Evolutionary conservation across 2,888 invertebrate genomes (phyloP).

Genomic region (Sinopyrophorus schimmeli): DNA sequence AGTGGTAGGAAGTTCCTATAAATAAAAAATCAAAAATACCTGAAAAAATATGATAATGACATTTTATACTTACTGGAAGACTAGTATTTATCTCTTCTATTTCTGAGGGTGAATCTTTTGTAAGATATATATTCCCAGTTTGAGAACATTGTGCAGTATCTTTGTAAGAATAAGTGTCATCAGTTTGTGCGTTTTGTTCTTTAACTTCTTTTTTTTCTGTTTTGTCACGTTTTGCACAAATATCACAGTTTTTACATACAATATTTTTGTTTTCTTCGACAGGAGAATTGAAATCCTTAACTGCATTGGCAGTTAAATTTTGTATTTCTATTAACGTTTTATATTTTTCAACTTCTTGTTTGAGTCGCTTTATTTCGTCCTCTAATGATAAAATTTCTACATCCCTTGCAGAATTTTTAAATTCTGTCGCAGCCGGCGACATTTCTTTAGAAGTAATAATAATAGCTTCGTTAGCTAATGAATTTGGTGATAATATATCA

Average conservation of each 20-base stretch:
- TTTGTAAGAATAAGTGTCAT: not conserved
- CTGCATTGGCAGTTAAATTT: slow-evolving; percentile 59
- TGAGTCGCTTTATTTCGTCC: slow-evolving; percentile 60
- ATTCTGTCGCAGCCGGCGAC: slow-evolving; percentile 34
- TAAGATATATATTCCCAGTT: not conserved
- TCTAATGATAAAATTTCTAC: slow-evolving; percentile 50
- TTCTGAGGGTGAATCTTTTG: not conserved
- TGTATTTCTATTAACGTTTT: slow-evolving; percentile 63
- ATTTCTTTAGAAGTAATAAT: slow-evolving; percentile 38
- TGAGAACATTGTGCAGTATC: slow-evolving; percentile 10
- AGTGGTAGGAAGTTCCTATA: too few relatives aligned
- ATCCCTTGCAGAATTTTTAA: slow-evolving; percentile 45
- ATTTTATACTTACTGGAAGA: slow-evolving; percentile 19
- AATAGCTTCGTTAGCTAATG: slow-evolving; percentile 36
- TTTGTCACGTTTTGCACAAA: slow-evolving; percentile 30
- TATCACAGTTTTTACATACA: slow-evolving; percentile 43
- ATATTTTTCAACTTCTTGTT: slow-evolving; percentile 62
- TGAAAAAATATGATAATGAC: too few relatives aligned
- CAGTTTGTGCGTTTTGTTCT: slow-evolving; percentile 12
- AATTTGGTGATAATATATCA: slow-evolving; percentile 37
- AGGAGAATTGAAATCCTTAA: slow-evolving; percentile 59
- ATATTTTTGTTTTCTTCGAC: slow-evolving; percentile 45
- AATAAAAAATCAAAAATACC: too few relatives aligned
- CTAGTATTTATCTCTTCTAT: slow-evolving; percentile 6
- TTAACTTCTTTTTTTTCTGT: slow-evolving; percentile 2